These are phyloP conservation scores for Noctua fimbriata DNA, from an alignment of 2,888 invertebrate species.

Conservation along the genomic window DNA sequence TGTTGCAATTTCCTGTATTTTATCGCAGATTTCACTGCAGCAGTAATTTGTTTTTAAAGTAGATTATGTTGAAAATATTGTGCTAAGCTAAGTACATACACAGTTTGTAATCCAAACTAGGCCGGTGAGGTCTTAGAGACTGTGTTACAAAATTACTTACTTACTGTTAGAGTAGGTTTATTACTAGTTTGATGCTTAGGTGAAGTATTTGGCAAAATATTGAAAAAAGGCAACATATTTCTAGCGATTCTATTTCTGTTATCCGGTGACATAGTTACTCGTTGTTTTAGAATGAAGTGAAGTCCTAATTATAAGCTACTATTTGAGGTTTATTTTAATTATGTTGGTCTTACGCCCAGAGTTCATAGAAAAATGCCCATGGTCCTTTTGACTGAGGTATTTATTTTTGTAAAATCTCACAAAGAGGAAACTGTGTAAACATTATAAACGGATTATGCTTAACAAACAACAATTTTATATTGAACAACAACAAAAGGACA, in stretches of 20 bases:
- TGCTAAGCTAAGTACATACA: neutral
- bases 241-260: neutral
- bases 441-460: neutral
- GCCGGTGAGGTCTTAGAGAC: fast-evolving
- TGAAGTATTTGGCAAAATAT: too few species aligned
- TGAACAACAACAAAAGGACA: neutral
- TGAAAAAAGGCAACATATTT: neutral
- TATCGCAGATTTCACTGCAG: neutral
- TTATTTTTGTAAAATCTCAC: neutral
- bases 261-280: neutral
- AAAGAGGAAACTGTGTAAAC: neutral
- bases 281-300: neutral
- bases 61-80: neutral
- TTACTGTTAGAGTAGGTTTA: too few species aligned
- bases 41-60: neutral
- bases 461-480: neutral
- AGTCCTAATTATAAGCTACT: too few species aligned
- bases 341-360: neutral
- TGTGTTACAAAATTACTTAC: too few species aligned
- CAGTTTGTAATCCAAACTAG: neutral
- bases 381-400: neutral
- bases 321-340: too few species aligned
- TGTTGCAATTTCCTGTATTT: neutral
- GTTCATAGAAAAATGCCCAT: neutral
- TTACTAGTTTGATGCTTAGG: too few species aligned